Base-by-base conservation (phyloP, 2,797 vertebrate species). In the Leptodactylus fallax region DNA sequence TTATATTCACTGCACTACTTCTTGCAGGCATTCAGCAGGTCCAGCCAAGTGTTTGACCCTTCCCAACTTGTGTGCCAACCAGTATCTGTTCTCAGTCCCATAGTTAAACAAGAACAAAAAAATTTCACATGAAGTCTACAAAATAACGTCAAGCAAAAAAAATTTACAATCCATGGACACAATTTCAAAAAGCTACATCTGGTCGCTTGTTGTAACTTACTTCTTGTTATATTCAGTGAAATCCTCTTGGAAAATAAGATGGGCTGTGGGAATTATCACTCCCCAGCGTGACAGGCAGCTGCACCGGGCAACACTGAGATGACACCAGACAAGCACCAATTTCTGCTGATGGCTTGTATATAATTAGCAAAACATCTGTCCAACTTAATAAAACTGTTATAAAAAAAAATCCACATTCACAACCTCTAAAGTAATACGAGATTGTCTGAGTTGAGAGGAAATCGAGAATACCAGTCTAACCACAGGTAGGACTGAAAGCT, bases 241-340 rank as follows among this genome's bases (percentile, higher is more conserved):
- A 84, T 47, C 61, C 61, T 83, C 55, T 19, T 83, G 87, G 60
- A 83, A 88, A 53, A 36, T 79, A 55, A 79, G 23, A 77, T 67
- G 21, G 72, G 51, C 60, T 17, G 55, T 25, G 79, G 81, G 81
- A 80, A 85, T 80, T 60, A 71, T 90, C 10, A 12, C 49, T 79
- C 87, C 80, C 72, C 90, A 84, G 87, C 89, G 61, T 0, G 81
- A 91, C 88, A 90, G 91, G 90, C 91, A 91, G 80, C 90, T 92
- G 89, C 36, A 81, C 77, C 7, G 85, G 72, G 87, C 71, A 90
- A 86, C 91, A 89, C 56, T 89, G 91, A 88, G 85, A 81, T 51
- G 90, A 82, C 13, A 92, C 90, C 77, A 92, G 90, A 81, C 90
- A n/a, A 91, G 85, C 86, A 87, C 88, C 87, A 61, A 56, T 88